Base-by-base conservation (phyloP, 2,888 invertebrate species). In the Selenia dentaria region DNA sequence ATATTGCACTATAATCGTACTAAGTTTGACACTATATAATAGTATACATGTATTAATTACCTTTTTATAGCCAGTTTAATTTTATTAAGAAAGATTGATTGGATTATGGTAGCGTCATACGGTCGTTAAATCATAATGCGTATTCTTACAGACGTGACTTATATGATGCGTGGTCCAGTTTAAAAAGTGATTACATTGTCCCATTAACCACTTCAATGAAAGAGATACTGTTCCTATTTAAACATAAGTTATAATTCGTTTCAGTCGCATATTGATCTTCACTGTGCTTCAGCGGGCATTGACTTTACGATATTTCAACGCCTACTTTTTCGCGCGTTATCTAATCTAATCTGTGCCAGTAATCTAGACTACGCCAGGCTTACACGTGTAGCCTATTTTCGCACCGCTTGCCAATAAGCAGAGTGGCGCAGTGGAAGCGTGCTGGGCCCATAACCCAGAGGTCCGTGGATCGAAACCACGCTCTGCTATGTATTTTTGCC, bases 381-480 rank as follows among this genome's bases (percentile, higher is more conserved):
- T 37, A 49, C 57, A 57, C 54, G 54, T 53, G 48, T 53, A 52
- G 28, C 50, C 52, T 45, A 45, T 48, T 52, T 54, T 48, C 27
- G 39, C 24, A 18, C 20, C 39, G 43, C 39, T 37, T 37, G 47
- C 27, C 41, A 35, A 35, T 14, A 40, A 94, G 94, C 94, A 94
- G 93, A 94, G 94, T 94, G 94, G 94, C 94, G 94, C 94, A 94
- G 94, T 93, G 94, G 94, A 94, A 93, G 94, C 94, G 94, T 94
- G 94, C 94, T 94, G 94, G 94, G 94, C 94, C 93, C 94, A 94
- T 94, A 94, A 94, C 94, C 95, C 95, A 96, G 95, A 96, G 95
- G 94, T 96, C 95, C 95, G 96, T 95, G 94, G 95, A 95, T 95
- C 94, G 95, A 95, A 95, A 95, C 95, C 94, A 94, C 93, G 94